These are phyloP conservation scores for Eustalomyia histrio DNA, from an alignment of 2,888 invertebrate species.

Conservation along the genomic window DNA sequence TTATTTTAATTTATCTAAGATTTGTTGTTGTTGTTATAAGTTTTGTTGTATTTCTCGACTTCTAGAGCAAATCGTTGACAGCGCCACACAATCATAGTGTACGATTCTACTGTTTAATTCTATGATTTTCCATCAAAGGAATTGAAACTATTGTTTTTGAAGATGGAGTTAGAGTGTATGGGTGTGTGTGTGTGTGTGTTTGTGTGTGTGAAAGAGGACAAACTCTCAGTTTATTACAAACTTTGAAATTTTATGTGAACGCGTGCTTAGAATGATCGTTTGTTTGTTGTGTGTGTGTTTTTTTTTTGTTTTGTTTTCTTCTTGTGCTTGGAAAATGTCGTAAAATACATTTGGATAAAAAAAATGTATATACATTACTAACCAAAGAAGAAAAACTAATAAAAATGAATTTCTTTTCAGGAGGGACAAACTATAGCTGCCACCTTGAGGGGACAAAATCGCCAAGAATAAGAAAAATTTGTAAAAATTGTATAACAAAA, in stretches of 20 bases:
- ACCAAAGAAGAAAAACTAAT: slow-evolving; percentile 44
- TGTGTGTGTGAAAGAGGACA: slow-evolving; percentile 60
- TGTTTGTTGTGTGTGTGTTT: slow-evolving; percentile 16
- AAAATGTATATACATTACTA: slow-evolving; percentile 28
- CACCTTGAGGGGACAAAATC: no score
- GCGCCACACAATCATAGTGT: slow-evolving; percentile 64
- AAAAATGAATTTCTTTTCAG: slow-evolving; percentile 43
- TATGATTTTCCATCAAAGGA: slow-evolving; percentile 51
- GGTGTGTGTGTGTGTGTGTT: slow-evolving; percentile 47
- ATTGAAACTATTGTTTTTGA: slow-evolving; percentile 21
- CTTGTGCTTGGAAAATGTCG: slow-evolving; percentile 55
- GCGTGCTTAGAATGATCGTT: slow-evolving; percentile 69
- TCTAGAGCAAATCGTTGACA: slow-evolving; percentile 57
- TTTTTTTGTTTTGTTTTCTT: background rate
- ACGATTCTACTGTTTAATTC: slow-evolving; percentile 51
- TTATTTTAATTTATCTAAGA: slow-evolving; percentile 60
- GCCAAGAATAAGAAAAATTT: no score
- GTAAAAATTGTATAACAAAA: no score
- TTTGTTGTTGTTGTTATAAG: slow-evolving; percentile 34
- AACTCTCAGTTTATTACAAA: slow-evolving; percentile 67
- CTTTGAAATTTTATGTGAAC: slow-evolving; percentile 71
- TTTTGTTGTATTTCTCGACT: slow-evolving; percentile 43
- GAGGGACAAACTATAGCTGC: background rate
- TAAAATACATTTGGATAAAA: slow-evolving; percentile 54
- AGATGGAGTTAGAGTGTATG: slow-evolving; percentile 12